Conservation (phyloP, 1,140 invertebrate species). For the Diabrotica virgifera region DNA sequence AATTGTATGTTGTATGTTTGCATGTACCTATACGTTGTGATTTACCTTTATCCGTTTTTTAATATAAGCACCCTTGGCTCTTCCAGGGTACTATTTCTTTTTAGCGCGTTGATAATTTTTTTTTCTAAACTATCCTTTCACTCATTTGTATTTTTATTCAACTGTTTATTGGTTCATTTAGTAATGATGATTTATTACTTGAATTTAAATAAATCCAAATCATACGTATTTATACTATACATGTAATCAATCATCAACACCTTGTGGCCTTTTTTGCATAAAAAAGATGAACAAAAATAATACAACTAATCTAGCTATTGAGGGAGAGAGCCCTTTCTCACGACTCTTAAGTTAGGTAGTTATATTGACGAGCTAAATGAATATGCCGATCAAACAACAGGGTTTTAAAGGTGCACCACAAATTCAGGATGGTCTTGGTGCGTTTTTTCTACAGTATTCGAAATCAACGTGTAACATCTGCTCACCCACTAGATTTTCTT, state of each 20-base stretch:
- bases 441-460: conserved; percentile 9
- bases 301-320: conserved; percentile 8
- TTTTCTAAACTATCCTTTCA: too few relatives aligned
- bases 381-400: conserved; percentile 12
- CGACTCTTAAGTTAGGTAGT: not conserved
- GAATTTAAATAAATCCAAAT: too few relatives aligned
- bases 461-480: conserved; percentile 26
- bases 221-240: too few relatives aligned
- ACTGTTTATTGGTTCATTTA: too few relatives aligned
- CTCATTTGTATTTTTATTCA: too few relatives aligned
- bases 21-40: too few relatives aligned
- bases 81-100: too few relatives aligned
- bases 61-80: too few relatives aligned
- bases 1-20: too few relatives aligned
- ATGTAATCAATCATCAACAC: not conserved
- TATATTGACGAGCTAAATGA: conserved; percentile 7
- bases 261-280: not conserved
- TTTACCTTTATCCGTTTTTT: too few relatives aligned
- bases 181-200: too few relatives aligned
- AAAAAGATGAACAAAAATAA: conserved; percentile 4
- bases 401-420: conserved; percentile 7
- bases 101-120: too few relatives aligned
- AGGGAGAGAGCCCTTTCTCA: conserved; percentile 4
- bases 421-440: conserved; percentile 9
- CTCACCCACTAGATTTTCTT: conserved; percentile 22